A percentile compares a stretch with the other conserved stretches of the same genome.
phyloP scores from a whole-genome alignment of 2,888 invertebrate species.

The Hecatera dysodea region DNA sequence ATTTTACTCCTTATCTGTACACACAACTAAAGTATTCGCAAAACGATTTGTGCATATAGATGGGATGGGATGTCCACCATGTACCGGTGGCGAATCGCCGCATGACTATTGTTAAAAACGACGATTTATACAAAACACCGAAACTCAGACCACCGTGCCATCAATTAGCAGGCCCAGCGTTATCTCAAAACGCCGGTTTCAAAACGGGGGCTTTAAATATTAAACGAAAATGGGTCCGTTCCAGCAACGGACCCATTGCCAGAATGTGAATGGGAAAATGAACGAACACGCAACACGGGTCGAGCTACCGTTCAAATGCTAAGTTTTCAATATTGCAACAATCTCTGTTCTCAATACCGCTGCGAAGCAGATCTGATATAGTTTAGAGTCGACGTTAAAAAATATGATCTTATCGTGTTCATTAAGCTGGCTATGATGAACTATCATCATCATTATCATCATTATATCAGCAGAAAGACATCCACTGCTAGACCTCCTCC shows the following conservation, averaged over 20 bases:
- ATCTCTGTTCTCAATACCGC: constrained; percentile 57
- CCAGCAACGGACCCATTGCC: too few species aligned
- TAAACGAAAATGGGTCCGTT: constrained; percentile 23
- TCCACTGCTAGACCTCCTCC: too few species aligned
- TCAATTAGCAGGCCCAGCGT: constrained; percentile 14
- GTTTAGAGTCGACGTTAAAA: constrained; percentile 38
- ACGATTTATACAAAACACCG: constrained; percentile 3
- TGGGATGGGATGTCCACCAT: too few species aligned
- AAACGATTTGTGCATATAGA: too few species aligned
- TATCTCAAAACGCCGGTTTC: not conserved
- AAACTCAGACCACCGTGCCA: not conserved
- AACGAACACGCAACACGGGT: constrained; percentile 45
- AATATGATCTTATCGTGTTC: not conserved
- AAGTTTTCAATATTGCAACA: constrained; percentile 71
- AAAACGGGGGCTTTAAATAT: constrained; percentile 26
- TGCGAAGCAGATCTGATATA: constrained; percentile 30
- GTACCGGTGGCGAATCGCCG: too few species aligned
- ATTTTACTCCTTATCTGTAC: too few species aligned
- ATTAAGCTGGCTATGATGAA: not conserved
- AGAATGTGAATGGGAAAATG: constrained; percentile 32
- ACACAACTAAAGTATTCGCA: too few species aligned
- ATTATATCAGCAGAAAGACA: too few species aligned
- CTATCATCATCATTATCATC: too few species aligned
- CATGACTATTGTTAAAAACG: not conserved
- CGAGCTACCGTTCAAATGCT: constrained; percentile 57